A percentile compares a stretch with the other conserved stretches of the same genome.
Conservation (phyloP, 1,140 invertebrate species). For the Cherax quadricarinatus region DNA sequence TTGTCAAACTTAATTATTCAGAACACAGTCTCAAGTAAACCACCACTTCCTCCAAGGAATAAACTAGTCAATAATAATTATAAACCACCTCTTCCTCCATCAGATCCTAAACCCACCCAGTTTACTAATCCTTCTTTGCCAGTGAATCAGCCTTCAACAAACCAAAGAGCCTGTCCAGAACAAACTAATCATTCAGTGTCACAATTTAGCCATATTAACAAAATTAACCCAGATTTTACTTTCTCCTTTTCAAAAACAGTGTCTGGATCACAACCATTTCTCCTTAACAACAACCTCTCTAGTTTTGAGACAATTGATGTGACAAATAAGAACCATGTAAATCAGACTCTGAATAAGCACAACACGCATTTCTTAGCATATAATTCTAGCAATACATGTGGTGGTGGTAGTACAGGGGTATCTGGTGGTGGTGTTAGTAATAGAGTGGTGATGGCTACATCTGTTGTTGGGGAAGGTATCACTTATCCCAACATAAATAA, state of each 20-base stretch:
- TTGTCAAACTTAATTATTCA: slow-evolving; percentile 68
- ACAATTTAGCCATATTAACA: slow-evolving; percentile 52
- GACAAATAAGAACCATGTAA: slow-evolving; percentile 42
- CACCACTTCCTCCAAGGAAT: slow-evolving; percentile 71
- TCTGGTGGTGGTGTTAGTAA: slow-evolving; percentile 51
- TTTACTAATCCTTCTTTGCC: slow-evolving; percentile 30
- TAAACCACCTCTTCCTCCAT: slow-evolving; percentile 40
- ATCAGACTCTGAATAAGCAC: slow-evolving; percentile 39
- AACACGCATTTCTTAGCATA: background rate
- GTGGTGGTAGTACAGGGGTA: slow-evolving; percentile 19
- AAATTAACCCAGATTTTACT: slow-evolving; percentile 64
- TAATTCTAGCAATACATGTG: background rate
- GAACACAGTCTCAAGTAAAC: slow-evolving; percentile 73
- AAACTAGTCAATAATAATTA: slow-evolving; percentile 65
- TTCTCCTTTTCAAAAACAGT: slow-evolving; percentile 66
- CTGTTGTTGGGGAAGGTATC: background rate
- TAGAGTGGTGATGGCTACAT: slow-evolving; percentile 41
- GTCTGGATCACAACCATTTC: background rate
- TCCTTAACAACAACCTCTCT: background rate
- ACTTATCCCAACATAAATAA: slow-evolving; percentile 12
- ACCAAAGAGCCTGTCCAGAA: slow-evolving; percentile 23
- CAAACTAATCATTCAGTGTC: slow-evolving; percentile 21
- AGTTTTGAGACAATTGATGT: slow-evolving; percentile 16
- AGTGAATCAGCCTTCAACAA: slow-evolving; percentile 4
- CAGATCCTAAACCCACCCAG: slow-evolving; percentile 39